Conservation (phyloP, 2,797 vertebrate species). For the Pseudochirops cupreus region DNA sequence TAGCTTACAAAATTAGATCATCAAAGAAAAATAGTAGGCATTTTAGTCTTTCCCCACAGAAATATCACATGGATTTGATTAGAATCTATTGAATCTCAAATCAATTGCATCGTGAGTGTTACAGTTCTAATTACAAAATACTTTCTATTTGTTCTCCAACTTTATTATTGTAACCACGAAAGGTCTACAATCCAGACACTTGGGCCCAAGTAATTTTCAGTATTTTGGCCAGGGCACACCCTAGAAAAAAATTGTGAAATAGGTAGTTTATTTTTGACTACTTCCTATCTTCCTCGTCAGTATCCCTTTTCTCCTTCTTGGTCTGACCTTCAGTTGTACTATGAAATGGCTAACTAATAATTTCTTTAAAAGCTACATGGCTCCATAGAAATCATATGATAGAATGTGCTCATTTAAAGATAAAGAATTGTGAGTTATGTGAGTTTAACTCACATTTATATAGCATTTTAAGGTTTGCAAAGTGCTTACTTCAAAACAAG, state of each 20-base stretch:
- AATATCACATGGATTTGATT: constrained; percentile 55
- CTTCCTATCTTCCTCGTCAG: not conserved
- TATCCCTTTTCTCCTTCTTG: not conserved
- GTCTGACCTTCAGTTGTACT: not conserved
- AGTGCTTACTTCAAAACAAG: not conserved
- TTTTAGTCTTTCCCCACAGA: constrained; percentile 37
- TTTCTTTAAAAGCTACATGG: not conserved
- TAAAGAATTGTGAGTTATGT: not conserved
- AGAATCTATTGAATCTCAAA: constrained; percentile 20
- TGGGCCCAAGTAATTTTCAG: not conserved
- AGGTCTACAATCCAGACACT: not conserved
- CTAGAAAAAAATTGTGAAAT: not conserved
- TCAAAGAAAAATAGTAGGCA: constrained; percentile 54
- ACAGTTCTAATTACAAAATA: not conserved
- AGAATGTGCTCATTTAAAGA: not conserved
- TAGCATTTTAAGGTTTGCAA: not conserved
- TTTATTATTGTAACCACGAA: not conserved
- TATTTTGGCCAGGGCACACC: not conserved
- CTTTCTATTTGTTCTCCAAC: not conserved
- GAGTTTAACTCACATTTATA: not conserved
- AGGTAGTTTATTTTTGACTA: not conserved
- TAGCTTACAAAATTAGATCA: constrained; percentile 62
- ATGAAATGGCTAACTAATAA: not conserved
- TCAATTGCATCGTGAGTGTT: not conserved
- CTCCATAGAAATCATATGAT: not conserved